A percentile compares a stretch with the other conserved stretches of the same genome.
Evolutionary conservation across 1,140 invertebrate species (phyloP).

Genomic region (Aphis gossypii): DNA sequence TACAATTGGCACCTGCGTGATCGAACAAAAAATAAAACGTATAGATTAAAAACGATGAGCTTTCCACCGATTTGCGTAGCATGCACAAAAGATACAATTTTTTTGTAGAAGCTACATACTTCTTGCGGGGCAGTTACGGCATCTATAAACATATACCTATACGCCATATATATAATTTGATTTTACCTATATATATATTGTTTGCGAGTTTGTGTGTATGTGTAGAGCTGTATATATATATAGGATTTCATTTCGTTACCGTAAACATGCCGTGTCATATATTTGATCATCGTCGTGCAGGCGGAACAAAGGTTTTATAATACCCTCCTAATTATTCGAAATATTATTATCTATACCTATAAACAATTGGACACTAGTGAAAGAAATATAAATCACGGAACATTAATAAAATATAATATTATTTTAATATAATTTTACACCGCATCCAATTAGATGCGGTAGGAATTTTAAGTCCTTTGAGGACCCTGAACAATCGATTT

Average conservation of each 20-base stretch:
- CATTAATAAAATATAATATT: background rate
- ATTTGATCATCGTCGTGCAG: background rate
- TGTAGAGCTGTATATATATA: background rate
- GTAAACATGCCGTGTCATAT: background rate
- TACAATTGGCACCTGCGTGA: slow-evolving; percentile 66
- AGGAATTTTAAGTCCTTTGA: slow-evolving; percentile 31
- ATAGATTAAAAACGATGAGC: background rate
- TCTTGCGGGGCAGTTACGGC: background rate
- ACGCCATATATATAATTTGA: background rate
- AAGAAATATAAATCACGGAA: background rate
- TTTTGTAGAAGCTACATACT: slow-evolving; percentile 1
- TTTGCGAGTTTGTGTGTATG: background rate
- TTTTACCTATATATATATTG: background rate
- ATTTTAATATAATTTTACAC: background rate
- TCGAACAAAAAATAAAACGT: background rate
- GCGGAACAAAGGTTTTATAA: background rate
- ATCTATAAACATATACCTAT: background rate
- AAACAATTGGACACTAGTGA: background rate
- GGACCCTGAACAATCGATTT: slow-evolving; percentile 24
- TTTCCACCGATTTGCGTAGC: too few species aligned
- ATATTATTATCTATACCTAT: background rate
- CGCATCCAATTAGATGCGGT: background rate
- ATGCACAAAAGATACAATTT: background rate
- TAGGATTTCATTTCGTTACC: slow-evolving; percentile 15
- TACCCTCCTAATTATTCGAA: background rate